phyloP scores from a whole-genome alignment of 2,113 vertebrate genomes.

The Chionodraco myersi region DNA sequence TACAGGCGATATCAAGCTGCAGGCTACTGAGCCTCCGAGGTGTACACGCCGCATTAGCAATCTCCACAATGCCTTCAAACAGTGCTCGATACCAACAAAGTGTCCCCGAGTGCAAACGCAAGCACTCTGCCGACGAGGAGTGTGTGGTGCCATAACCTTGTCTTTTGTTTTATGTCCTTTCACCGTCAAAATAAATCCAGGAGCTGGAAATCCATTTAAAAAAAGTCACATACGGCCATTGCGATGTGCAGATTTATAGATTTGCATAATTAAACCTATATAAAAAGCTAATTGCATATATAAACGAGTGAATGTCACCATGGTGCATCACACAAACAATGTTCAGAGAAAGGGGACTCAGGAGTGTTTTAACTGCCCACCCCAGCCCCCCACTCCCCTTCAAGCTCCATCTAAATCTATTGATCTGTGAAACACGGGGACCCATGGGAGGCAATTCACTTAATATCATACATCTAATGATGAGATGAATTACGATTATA shows the following conservation, averaged over 20 bases:
- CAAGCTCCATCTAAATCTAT: constrained; percentile 92
- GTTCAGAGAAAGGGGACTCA: constrained; percentile 65
- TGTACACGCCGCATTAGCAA: constrained; percentile 76
- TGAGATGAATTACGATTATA: constrained; percentile 96
- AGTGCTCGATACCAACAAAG: constrained; percentile 76
- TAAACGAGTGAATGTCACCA: constrained; percentile 73
- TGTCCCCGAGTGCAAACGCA: constrained; percentile 75
- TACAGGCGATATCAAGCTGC: constrained; percentile 74
- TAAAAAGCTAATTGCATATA: constrained; percentile 78
- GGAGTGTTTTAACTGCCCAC: constrained; percentile 82
- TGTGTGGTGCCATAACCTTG: constrained; percentile 73
- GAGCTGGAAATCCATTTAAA: constrained; percentile 61
- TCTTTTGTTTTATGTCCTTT: constrained; percentile 80
- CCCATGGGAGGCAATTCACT: constrained; percentile 94
- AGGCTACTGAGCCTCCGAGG: constrained; percentile 71
- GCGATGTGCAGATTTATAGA: constrained; percentile 48
- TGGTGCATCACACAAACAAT: constrained; percentile 73
- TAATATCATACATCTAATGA: constrained; percentile 96
- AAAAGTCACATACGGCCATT: constrained; percentile 49
- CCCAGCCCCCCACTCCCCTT: constrained; percentile 65
- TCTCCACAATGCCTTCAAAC: constrained; percentile 79
- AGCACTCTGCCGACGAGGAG: constrained; percentile 68
- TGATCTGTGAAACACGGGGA: constrained; percentile 95
- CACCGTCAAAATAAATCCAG: constrained; percentile 74
- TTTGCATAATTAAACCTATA: constrained; percentile 80